Evolutionary conservation across 2,113 vertebrate genomes (phyloP), one percentile per base, ranked within the genome.

Genomic region (Cyprinus carpio): DNA sequence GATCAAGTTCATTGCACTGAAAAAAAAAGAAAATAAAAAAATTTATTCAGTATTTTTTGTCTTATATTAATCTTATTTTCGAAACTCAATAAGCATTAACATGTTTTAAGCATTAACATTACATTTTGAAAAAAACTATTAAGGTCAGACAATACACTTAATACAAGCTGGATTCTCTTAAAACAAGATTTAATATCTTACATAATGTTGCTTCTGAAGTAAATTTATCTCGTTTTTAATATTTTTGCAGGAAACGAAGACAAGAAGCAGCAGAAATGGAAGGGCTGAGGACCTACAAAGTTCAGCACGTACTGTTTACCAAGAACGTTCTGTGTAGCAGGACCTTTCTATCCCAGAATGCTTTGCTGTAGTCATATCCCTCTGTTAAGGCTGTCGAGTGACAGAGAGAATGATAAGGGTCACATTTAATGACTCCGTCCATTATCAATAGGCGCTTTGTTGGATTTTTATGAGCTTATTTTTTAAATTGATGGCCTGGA

Each of bases 381-480:
- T 43, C 31, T 23, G 18, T 7, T 75, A 20, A 51, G 82, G 58
- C 58, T 84, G 72, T 31, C 40, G 4, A 65, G 58, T 15, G 58
- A 76, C 72, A 65, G 25, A 6, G 51, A 20, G 72, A 84, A 84
- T 5, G 83, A 84, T 84, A 40, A 84, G 54, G 58, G 37, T 31
- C 27, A 0, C 27, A 49, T 58, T 64, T 64, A 84, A 76, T 76
- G 46, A 74, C 58, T 64, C 71, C 64, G 83, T 84, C 82, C 83
- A 84, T 84, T 72, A 84, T 76, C 72, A 75, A 27, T 40, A 51
- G 58, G 40, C 72, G 76, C 34, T 76, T 74, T 13, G 71, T 56
- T 56, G 49, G 72, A 76, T 76, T 84, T 76, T 76, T 84, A 84
- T 84, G 71, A 84, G 72, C 71, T 77, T 77, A 56, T 56, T 77